A percentile compares a stretch with the other conserved stretches of the same genome.
phyloP scores from a whole-genome alignment of 2,797 vertebrate species.

The Enteromius argenteus region DNA sequence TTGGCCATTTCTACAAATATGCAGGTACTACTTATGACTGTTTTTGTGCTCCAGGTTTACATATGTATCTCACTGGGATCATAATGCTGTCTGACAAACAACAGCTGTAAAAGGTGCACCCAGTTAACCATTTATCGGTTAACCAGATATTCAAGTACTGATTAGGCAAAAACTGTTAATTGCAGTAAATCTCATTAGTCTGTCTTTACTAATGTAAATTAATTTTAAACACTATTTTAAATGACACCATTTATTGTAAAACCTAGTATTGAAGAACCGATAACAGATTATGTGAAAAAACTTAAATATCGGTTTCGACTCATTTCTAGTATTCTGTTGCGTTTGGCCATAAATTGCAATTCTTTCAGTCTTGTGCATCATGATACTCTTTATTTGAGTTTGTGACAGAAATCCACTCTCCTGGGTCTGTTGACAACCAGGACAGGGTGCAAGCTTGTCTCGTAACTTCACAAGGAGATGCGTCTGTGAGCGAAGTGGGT shows the following conservation, averaged over 20 bases:
- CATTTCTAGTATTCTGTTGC: neutral
- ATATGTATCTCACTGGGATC: neutral
- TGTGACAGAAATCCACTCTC: conserved; percentile 13
- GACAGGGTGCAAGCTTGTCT: neutral
- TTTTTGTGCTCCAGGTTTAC: too few species aligned
- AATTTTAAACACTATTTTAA: neutral
- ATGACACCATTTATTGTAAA: neutral
- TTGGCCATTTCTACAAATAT: too few species aligned
- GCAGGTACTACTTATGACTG: too few species aligned
- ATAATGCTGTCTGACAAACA: neutral
- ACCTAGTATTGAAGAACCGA: neutral
- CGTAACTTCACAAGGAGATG: conserved; percentile 13
- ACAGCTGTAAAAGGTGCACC: neutral
- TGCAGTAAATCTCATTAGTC: neutral
- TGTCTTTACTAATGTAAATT: neutral
- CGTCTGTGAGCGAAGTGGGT: neutral
- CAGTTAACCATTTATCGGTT: neutral
- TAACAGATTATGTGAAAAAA: neutral
- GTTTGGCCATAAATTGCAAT: neutral
- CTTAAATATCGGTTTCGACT: too few species aligned
- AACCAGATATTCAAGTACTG: neutral
- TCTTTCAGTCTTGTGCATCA: conserved; percentile 2
- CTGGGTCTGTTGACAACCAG: neutral
- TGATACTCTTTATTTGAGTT: neutral
- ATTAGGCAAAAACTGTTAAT: neutral